phyloP scores from a whole-genome alignment of 2,797 vertebrate genomes.

The Danionella dracula region DNA sequence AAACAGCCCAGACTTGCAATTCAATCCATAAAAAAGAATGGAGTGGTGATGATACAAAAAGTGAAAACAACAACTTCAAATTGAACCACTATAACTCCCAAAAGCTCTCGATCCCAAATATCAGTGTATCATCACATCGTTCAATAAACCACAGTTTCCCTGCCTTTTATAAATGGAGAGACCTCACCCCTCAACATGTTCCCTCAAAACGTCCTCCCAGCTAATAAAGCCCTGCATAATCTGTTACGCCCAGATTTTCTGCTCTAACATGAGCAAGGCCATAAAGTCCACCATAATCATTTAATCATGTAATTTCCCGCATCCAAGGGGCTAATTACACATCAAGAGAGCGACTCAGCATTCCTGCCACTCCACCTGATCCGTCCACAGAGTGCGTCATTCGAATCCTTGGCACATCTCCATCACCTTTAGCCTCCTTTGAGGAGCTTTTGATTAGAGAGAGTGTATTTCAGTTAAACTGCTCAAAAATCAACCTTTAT shows the following conservation, averaged over 20 bases:
- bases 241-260: constrained; percentile 18
- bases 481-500: constrained; percentile 19
- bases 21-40: too few relatives aligned
- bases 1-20: neutral
- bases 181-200: constrained; percentile 14
- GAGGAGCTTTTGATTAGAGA: constrained; percentile 42
- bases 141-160: constrained; percentile 42
- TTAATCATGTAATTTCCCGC: constrained; percentile 2
- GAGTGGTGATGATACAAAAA: too few relatives aligned
- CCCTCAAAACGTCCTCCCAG: too few relatives aligned
- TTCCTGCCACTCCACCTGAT: constrained; percentile 52
- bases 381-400: constrained; percentile 5
- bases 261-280: constrained; percentile 36
- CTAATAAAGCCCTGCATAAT: constrained; percentile 46
- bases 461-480: constrained; percentile 43
- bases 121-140: constrained; percentile 37
- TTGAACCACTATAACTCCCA: neutral
- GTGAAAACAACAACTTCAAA: too few relatives aligned
- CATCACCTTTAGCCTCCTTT: constrained; percentile 13
- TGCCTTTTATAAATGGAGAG: constrained; percentile 39
- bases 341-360: constrained; percentile 34
- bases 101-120: constrained; percentile 28
- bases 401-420: neutral
- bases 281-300: constrained; percentile 43
- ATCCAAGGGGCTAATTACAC: constrained; percentile 41